Conservation (phyloP, 2,113 vertebrate genomes). For the Mastomys natalensis region DNA sequence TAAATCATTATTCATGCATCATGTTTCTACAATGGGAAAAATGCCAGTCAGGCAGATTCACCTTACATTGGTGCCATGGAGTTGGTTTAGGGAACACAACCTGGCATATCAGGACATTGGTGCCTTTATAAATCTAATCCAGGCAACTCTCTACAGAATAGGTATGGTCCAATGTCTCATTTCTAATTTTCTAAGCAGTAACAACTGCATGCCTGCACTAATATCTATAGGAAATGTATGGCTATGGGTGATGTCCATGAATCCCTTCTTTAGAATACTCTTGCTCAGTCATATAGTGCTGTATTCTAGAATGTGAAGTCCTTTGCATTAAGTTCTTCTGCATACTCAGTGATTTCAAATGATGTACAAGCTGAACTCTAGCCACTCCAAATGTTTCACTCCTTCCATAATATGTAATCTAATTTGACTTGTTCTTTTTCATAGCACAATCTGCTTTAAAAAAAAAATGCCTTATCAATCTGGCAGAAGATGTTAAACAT, state of each 20-base stretch:
- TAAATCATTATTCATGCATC: not conserved
- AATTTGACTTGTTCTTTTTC: not conserved
- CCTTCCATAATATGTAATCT: not conserved
- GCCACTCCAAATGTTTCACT: not conserved
- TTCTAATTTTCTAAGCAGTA: constrained; percentile 4
- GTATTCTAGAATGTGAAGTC: not conserved
- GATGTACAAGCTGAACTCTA: not conserved
- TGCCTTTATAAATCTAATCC: constrained; percentile 13
- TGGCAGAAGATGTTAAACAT: not conserved
- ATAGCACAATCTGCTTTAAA: not conserved
- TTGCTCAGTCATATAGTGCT: not conserved
- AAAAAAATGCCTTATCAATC: not conserved
- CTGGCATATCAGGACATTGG: not conserved
- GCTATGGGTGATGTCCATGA: not conserved
- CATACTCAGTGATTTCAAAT: not conserved
- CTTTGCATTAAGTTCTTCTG: not conserved
- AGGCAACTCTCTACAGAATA: not conserved
- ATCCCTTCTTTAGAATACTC: not conserved
- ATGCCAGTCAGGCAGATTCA: not conserved
- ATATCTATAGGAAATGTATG: not conserved
- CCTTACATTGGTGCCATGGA: fast-evolving
- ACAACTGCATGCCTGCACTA: not conserved
- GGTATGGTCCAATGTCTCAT: not conserved
- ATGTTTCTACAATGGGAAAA: not conserved
- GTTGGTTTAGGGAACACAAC: not conserved